Evolutionary conservation across 2,113 vertebrate genomes (phyloP).

Genomic region (Etheostoma spectabile): DNA sequence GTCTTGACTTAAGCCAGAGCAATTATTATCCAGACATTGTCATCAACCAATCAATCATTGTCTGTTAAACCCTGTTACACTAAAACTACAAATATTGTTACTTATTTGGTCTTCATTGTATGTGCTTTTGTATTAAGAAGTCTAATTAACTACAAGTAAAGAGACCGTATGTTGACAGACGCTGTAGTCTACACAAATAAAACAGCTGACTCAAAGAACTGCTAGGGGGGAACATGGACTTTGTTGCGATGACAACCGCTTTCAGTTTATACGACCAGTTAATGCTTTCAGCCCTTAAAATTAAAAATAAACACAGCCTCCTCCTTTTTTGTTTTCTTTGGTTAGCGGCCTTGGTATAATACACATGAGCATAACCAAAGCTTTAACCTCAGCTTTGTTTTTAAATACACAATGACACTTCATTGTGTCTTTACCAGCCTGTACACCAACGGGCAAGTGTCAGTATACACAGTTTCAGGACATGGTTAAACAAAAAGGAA

Average conservation of each 20-base stretch:
- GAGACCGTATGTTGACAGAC: not conserved
- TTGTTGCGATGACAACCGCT: slow-evolving; percentile 18
- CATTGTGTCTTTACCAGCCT: not conserved
- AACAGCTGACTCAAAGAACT: slow-evolving; percentile 2
- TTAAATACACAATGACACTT: slow-evolving; percentile 1
- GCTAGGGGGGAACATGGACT: not conserved
- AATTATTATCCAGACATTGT: not conserved
- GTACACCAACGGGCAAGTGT: not conserved
- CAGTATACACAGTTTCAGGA: not conserved
- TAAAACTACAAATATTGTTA: not conserved
- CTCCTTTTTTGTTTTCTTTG: not conserved
- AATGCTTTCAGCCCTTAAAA: not conserved
- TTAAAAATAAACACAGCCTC: not conserved
- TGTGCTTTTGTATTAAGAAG: not conserved
- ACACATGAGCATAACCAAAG: not conserved
- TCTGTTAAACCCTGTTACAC: not conserved
- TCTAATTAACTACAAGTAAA: slow-evolving; percentile 5
- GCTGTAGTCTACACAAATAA: not conserved
- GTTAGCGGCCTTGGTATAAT: not conserved
- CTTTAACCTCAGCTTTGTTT: not conserved
- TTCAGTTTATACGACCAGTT: slow-evolving; percentile 45
- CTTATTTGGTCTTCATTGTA: not conserved
- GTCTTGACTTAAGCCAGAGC: not conserved
- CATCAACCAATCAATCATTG: no score
- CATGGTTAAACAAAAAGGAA: not conserved